Evolutionary conservation across 2,113 vertebrate species (phyloP).

Genomic region (Leuciscus idus): DNA sequence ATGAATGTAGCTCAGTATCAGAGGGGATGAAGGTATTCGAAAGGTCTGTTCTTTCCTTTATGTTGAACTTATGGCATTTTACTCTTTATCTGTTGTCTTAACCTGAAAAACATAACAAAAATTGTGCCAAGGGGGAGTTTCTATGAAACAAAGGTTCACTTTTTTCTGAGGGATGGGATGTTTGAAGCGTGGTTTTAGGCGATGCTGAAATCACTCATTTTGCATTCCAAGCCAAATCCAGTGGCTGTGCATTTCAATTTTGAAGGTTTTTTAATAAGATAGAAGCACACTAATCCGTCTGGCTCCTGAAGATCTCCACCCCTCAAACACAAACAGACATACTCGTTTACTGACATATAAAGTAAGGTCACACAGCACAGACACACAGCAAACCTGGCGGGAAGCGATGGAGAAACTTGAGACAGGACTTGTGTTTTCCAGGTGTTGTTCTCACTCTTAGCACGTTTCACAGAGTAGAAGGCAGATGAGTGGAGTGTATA

Average conservation of each 20-base stretch:
- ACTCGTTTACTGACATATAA: constrained; percentile 8
- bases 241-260: constrained; percentile 5
- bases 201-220: constrained; percentile 12
- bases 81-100: constrained; percentile 3
- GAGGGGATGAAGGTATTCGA: not conserved
- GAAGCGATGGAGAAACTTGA: constrained; percentile 1
- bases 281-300: constrained; percentile 46
- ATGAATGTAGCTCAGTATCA: constrained; percentile 9
- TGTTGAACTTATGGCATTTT: not conserved
- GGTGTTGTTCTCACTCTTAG: constrained; percentile 37
- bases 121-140: not conserved
- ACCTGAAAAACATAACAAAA: not conserved
- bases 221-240: constrained; percentile 26
- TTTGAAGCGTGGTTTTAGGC: not conserved
- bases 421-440: constrained; percentile 14
- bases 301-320: constrained; percentile 42
- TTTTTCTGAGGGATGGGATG: constrained; percentile 17
- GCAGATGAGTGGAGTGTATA: constrained; percentile 4
- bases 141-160: not conserved
- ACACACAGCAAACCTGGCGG: constrained; percentile 18
- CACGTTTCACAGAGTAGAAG: not conserved
- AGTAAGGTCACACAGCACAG: constrained; percentile 22
- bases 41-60: constrained; percentile 19
- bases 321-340: constrained; percentile 25
- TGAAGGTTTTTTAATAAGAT: constrained; percentile 48